These are phyloP conservation scores for Neogobius melanostomus DNA, from an alignment of 2,113 vertebrate species.

Conservation along the genomic window DNA sequence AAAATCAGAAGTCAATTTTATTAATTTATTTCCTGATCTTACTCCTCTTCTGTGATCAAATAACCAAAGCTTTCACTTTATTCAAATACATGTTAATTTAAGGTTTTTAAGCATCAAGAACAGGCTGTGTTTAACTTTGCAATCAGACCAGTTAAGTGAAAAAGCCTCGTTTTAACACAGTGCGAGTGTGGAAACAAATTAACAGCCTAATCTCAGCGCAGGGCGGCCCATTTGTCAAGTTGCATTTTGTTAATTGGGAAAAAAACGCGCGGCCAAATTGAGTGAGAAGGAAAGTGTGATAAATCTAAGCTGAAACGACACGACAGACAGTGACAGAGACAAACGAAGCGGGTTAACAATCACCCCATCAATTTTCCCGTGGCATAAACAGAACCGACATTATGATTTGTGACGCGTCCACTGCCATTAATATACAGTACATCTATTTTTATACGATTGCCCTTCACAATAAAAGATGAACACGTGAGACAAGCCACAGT, in stretches of 20 bases:
- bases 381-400: not conserved
- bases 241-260: not conserved
- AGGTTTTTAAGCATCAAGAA: not conserved
- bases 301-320: not conserved
- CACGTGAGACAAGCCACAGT: not conserved
- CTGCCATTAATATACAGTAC: not conserved
- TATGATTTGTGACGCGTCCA: not conserved
- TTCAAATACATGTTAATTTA: not conserved
- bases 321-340: not conserved
- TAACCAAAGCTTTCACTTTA: not conserved
- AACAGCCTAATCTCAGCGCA: not conserved
- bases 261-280: not conserved
- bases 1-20: too few species aligned
- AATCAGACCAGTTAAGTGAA: not conserved
- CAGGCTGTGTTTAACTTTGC: not conserved
- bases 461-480: not conserved
- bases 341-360: not conserved
- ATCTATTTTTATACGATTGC: not conserved
- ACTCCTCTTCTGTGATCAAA: too few species aligned
- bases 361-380: not conserved
- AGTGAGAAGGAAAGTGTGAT: not conserved
- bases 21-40: too few species aligned
- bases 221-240: not conserved
- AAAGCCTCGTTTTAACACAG: not conserved
- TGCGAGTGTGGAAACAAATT: not conserved